Percentiles rank a stretch among this genome's conserved stretches.
These are phyloP conservation scores for Nymphalis urticae DNA, from an alignment of 2,888 invertebrate genomes.

Conservation along the genomic window DNA sequence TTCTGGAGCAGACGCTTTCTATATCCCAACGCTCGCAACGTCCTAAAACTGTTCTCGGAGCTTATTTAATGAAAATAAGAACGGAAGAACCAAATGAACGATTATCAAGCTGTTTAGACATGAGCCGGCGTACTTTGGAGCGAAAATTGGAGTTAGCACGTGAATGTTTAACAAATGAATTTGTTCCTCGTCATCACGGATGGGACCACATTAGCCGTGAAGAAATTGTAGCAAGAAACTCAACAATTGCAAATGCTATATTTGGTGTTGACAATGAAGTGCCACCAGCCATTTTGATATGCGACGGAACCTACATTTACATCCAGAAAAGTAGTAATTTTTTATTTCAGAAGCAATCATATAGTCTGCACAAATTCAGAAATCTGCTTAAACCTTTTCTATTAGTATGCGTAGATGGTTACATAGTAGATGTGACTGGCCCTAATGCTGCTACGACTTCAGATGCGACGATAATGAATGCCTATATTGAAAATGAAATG, in stretches of 20 bases:
- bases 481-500: slow-evolving; percentile 24
- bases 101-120: slow-evolving; percentile 4
- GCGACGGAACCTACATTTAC: slow-evolving; percentile 35
- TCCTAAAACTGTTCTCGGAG: not conserved
- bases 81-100: not conserved
- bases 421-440: slow-evolving; percentile 39
- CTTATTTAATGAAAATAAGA: slow-evolving; percentile 1
- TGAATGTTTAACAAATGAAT: slow-evolving; percentile 6
- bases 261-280: slow-evolving; percentile 13
- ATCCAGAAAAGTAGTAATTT: slow-evolving; percentile 36
- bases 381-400: slow-evolving; percentile 42
- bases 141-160: slow-evolving; percentile 8
- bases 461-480: slow-evolving; percentile 38
- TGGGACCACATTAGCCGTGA: slow-evolving; percentile 10
- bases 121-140: not conserved
- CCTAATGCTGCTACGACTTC: slow-evolving; percentile 32
- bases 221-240: slow-evolving; percentile 10
- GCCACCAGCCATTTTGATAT: slow-evolving; percentile 31
- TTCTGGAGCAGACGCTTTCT: slow-evolving; percentile 7
- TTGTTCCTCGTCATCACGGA: slow-evolving; percentile 9
- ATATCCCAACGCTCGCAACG: not conserved
- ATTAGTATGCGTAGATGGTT: slow-evolving; percentile 38
- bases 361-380: slow-evolving; percentile 38
- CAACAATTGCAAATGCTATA: slow-evolving; percentile 8
- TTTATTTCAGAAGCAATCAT: slow-evolving; percentile 36